Evolutionary conservation across 2,113 vertebrate species (phyloP), one percentile per base, ranked within the genome.

Genomic region (Oreochromis spilurus): DNA sequence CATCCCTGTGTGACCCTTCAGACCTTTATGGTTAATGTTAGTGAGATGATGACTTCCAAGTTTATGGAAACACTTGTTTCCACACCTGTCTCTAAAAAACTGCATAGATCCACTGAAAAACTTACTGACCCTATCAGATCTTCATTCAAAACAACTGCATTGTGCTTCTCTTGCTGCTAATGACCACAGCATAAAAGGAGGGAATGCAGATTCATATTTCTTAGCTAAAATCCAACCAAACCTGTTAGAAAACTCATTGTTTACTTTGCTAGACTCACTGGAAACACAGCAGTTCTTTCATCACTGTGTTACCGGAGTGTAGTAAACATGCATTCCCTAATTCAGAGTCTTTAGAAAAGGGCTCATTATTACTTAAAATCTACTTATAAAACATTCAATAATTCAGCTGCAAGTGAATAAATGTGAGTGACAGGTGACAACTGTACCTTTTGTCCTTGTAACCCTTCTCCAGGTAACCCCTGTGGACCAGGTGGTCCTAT

Each of bases 391-490:
- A 11, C 24, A 0, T 48, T 29, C 16, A 5, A 16, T 0, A 62
- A 82, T 65, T 19, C 19, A 45, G 2, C 19, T 75, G 70, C 34
- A 65, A 29, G 0, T 52, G 40, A 60, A 84, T 58, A 48, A 58
- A 36, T 11, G 9, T 7, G 21, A 40, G 16, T 38, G 7, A 2
- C 45, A 36, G 1, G 60, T 16, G 13, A 52, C 29, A 43, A 24
- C 0, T 1, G 40, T 96, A 98, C 97, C 97, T 98, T 99, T 84
- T 91, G 95, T 80, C 96, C 96, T 86, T 96, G 95, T 81, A 96
- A 89, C 21, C 95, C 96, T 67, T 96, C 96, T 87, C 96, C 96
- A 81, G 95, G 83, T 84, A 88, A 55, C 4, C 96, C 96, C 31
- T 83, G 93, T 17, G 82, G 87, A 84, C 96, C 96, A 17, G 83